Conservation (phyloP, 2,888 invertebrate genomes). For the Xylota sylvarum region DNA sequence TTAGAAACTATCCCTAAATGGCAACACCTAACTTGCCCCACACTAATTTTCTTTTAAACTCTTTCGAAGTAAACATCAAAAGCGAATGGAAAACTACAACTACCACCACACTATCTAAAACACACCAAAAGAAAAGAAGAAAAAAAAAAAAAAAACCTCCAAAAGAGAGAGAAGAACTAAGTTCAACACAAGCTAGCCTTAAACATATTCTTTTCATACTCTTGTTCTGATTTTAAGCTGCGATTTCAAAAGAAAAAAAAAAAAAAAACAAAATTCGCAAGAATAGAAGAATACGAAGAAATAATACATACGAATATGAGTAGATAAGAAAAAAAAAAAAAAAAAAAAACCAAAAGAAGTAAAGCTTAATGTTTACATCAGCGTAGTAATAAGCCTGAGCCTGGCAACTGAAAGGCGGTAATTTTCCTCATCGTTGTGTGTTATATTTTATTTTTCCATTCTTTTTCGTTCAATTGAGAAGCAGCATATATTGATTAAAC, state of each 20-base stretch:
- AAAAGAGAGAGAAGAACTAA: slow-evolving; percentile 25
- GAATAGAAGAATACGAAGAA: slow-evolving; percentile 49
- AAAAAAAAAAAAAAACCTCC: slow-evolving; percentile 27
- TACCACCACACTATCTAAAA: slow-evolving; percentile 9
- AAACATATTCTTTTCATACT: slow-evolving; percentile 37
- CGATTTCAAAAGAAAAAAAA: slow-evolving; percentile 56
- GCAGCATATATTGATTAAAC: slow-evolving; percentile 54
- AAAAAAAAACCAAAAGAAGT: slow-evolving; percentile 24
- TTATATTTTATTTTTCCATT: neutral
- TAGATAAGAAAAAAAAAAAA: neutral
- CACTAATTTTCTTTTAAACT: slow-evolving; percentile 52
- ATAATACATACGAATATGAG: neutral
- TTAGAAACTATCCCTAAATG: neutral
- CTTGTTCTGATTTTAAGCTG: slow-evolving; percentile 66
- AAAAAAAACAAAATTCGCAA: slow-evolving; percentile 50
- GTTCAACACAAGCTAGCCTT: slow-evolving; percentile 35
- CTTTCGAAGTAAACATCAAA: slow-evolving; percentile 72
- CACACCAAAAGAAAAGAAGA: slow-evolving; percentile 30
- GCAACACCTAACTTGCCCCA: slow-evolving; percentile 68
- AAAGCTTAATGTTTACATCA: slow-evolving; percentile 70
- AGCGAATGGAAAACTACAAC: slow-evolving; percentile 61
- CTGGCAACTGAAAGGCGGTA: slow-evolving; percentile 58
- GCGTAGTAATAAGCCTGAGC: slow-evolving; percentile 41
- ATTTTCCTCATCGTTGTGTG: slow-evolving; percentile 47
- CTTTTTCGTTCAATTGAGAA: slow-evolving; percentile 48